These are phyloP conservation scores for Symphodus melops DNA, from an alignment of 2,113 vertebrate genomes.

Conservation along the genomic window DNA sequence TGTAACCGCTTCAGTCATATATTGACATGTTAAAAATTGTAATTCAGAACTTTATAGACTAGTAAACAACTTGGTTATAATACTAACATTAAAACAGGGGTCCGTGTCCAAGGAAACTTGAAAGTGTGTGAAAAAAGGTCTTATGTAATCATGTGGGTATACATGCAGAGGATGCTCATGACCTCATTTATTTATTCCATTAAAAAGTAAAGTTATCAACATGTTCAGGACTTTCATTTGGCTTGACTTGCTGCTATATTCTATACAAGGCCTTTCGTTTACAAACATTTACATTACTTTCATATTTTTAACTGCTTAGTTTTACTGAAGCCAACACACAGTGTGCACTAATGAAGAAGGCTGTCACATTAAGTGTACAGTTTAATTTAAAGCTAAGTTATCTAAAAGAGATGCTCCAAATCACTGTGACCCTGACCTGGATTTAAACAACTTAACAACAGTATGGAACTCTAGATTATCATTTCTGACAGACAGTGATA, in stretches of 20 bases:
- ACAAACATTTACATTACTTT: no score
- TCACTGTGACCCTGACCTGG: background rate
- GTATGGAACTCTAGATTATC: background rate
- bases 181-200: background rate
- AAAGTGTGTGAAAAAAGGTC: background rate
- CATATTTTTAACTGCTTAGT: no score
- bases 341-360: background rate
- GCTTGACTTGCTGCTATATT: no score
- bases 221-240: no score
- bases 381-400: background rate
- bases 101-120: background rate
- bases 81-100: background rate
- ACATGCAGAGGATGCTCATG: background rate
- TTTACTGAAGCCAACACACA: background rate
- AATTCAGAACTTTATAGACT: background rate
- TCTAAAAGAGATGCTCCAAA: constrained; percentile 44
- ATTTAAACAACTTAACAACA: background rate
- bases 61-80: background rate
- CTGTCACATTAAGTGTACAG: background rate
- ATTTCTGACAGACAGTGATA: background rate
- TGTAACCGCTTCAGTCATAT: background rate
- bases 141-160: background rate
- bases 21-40: background rate
- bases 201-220: background rate
- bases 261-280: no score